A percentile compares a stretch with the other conserved stretches of the same genome.
phyloP scores from a whole-genome alignment of 2,113 vertebrate species.

The Nycticebus coucang region DNA sequence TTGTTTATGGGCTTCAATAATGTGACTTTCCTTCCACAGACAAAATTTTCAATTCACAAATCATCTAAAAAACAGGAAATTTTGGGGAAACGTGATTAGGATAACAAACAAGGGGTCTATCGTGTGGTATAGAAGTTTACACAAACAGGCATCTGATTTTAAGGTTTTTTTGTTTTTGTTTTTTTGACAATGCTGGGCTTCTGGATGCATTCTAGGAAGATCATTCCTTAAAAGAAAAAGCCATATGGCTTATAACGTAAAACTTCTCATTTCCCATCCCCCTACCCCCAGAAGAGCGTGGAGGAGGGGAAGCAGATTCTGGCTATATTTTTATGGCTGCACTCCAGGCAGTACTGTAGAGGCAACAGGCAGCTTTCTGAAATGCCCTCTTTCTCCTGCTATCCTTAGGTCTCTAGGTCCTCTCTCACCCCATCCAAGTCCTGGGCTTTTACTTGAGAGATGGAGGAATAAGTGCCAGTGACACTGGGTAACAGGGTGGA shows the following conservation, averaged over 20 bases:
- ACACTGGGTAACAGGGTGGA: background rate
- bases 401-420: background rate
- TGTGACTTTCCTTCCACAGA: conserved; percentile 85
- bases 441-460: background rate
- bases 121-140: conserved; percentile 79
- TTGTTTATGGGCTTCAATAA: conserved; percentile 87
- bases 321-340: background rate
- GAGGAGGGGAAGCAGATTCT: background rate
- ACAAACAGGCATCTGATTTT: conserved; percentile 82
- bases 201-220: conserved; percentile 77
- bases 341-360: background rate
- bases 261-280: background rate
- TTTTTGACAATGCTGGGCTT: conserved; percentile 71
- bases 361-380: background rate
- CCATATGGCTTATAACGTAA: conserved; percentile 47
- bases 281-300: background rate
- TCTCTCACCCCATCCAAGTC: background rate
- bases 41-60: conserved; percentile 88
- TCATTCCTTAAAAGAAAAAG: conserved; percentile 78
- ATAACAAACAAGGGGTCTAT: conserved; percentile 85
- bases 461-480: background rate
- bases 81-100: conserved; percentile 84
- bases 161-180: background rate
- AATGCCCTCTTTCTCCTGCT: background rate
- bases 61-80: conserved; percentile 89